Conservation (phyloP, 2,888 invertebrate genomes). For the Aphidoletes aphidimyza region DNA sequence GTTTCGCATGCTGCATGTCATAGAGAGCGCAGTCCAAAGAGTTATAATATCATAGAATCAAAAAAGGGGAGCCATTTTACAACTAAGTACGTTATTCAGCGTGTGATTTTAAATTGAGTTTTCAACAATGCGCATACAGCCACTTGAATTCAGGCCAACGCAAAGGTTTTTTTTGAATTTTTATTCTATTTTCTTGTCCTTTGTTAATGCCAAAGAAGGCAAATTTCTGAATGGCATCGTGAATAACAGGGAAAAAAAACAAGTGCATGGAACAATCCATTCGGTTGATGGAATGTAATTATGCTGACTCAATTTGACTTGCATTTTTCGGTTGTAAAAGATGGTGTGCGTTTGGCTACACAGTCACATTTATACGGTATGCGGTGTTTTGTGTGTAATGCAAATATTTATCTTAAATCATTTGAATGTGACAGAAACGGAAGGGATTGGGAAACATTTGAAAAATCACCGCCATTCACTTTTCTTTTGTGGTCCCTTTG, state of each 20-base stretch:
- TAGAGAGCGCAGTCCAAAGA: background rate
- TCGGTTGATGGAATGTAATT: background rate
- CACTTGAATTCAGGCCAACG: constrained; percentile 20
- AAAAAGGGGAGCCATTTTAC: background rate
- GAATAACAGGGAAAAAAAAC: no score
- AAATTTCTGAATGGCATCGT: background rate
- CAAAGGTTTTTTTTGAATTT: constrained; percentile 35
- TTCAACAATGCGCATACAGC: constrained; percentile 23
- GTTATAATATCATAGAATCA: constrained; percentile 17
- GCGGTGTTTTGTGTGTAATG: background rate
- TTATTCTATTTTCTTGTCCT: background rate
- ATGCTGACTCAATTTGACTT: constrained; percentile 49
- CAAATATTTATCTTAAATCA: constrained; percentile 46
- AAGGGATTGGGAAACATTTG: background rate
- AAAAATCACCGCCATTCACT: background rate
- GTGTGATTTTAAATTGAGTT: constrained; percentile 45
- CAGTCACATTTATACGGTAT: no score
- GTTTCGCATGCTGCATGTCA: background rate
- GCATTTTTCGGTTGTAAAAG: background rate
- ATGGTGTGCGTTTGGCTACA: background rate
- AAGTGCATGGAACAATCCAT: constrained; percentile 3
- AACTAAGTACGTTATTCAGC: constrained; percentile 38
- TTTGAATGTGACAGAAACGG: constrained; percentile 31
- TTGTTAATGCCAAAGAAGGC: background rate
- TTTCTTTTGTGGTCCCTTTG: constrained; percentile 30